Percentiles rank a stretch among this genome's conserved stretches.
Conservation (phyloP, 2,888 invertebrate genomes). For the Drosophila aldrichi region DNA sequence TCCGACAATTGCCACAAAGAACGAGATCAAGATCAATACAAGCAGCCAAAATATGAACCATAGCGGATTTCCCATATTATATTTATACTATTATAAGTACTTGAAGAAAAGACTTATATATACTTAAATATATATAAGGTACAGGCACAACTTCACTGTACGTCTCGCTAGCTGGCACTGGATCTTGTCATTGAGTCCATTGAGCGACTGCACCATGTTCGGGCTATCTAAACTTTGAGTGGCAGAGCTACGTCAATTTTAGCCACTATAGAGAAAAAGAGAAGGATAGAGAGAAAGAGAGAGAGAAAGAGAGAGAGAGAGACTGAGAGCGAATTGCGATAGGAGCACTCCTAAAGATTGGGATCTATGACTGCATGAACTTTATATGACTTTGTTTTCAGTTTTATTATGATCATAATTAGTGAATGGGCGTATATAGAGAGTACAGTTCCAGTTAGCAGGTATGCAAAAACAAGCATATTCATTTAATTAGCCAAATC, state of each 20-base stretch:
- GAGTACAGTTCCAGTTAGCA: neutral
- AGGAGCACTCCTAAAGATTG: neutral
- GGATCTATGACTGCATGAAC: neutral
- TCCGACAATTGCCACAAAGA: constrained; percentile 36
- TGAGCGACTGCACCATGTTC: constrained; percentile 6
- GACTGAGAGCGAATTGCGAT: neutral
- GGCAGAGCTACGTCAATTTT: constrained; percentile 12
- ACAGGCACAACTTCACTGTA: constrained; percentile 25
- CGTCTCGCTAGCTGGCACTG: constrained; percentile 16
- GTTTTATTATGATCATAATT: constrained; percentile 8
- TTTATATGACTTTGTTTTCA: constrained; percentile 3
- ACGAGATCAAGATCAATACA: constrained; percentile 28
- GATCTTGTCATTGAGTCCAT: neutral
- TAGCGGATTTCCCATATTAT: constrained; percentile 43
- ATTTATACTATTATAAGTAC: too few relatives aligned
- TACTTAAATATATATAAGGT: neutral
- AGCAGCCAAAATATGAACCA: constrained; percentile 51
- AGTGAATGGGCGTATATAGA: constrained; percentile 4
- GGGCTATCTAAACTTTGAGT: constrained; percentile 19
- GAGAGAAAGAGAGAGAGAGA: neutral
- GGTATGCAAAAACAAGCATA: neutral
- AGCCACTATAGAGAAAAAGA: neutral
- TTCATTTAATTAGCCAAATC: neutral
- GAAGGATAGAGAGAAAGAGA: neutral
- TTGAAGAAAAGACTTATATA: neutral